Evolutionary conservation across 2,797 vertebrate species (phyloP), one percentile per base, ranked within the genome.

Genomic region (Darevskia mixta): DNA sequence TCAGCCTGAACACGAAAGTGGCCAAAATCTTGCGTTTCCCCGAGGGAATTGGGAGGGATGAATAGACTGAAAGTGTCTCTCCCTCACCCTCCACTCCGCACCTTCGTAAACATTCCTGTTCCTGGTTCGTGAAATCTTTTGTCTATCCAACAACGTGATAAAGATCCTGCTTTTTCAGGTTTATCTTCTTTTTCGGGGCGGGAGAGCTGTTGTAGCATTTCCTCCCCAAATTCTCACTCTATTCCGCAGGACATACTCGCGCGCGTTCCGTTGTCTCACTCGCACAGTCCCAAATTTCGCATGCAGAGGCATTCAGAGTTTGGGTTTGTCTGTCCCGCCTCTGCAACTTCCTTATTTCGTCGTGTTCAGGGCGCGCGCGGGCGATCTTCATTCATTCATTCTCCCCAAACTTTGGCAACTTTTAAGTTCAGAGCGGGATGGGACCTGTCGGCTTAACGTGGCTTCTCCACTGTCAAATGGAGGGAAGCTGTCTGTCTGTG

Each of bases 371-470:
- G 27, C 0, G 69, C 27, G 29, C 61, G n/a, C 1, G 27, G 8
- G 20, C 8, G 35, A 41, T 25, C 25, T 83, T 58, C 64, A 83
- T 88, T 88, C 29, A 29, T 69, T 55, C 61, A 83, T 69, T 88
- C 75, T 78, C 41, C 41, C 55, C 18, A 41, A 41, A 69, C 27
- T 58, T 29, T 18, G 41, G 25, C 49, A 58, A 69, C 49, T 71
- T 88, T 78, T 35, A 69, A 58, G 45, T 73, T n/a, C 45, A 25
- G 5, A 9, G 61, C 73, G 27, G 5, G 61, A 55, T 17, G 45
- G 43, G 32, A 78, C 25, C 25, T 78, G 81, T 27, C 71, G 81
- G 64, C 73, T 43, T 1, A 15, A 23, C 20, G 72, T 18, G 8
- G 71, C 41, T 49, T 75, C 45, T 32, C 61, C 2, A 17, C 29